Conservation (phyloP, 1,140 invertebrate genomes). For the Maniola jurtina region DNA sequence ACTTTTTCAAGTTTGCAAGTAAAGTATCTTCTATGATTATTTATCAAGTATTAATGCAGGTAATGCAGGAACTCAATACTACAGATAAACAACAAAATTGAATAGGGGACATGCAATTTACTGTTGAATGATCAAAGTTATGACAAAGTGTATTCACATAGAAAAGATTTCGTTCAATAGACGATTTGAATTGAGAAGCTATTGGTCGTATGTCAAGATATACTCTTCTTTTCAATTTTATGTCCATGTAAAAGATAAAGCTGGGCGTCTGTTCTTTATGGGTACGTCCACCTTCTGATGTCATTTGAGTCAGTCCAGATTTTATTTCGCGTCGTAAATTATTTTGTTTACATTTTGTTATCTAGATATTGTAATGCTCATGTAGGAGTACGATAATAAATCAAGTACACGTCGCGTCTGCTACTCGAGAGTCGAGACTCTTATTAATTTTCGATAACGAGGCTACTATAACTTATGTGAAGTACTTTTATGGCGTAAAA, state of each 20-base stretch:
- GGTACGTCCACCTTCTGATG: slow-evolving; percentile 22
- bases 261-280: slow-evolving; percentile 22
- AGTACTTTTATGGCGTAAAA: neutral
- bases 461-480: neutral
- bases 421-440: neutral
- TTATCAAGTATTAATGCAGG: too few species aligned
- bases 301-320: slow-evolving; percentile 13
- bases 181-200: slow-evolving; percentile 18
- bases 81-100: neutral
- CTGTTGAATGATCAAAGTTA: slow-evolving; percentile 18
- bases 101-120: slow-evolving; percentile 9
- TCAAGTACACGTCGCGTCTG: slow-evolving; percentile 7
- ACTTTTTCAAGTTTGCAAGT: too few species aligned
- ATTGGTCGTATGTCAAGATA: slow-evolving; percentile 21
- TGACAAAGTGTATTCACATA: slow-evolving; percentile 21
- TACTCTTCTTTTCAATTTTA: slow-evolving; percentile 27
- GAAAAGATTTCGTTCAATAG: slow-evolving; percentile 22
- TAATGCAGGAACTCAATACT: neutral
- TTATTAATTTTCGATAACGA: neutral
- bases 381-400: neutral
- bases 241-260: slow-evolving; percentile 23
- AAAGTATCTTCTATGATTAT: too few species aligned
- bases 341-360: slow-evolving; percentile 17
- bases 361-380: slow-evolving; percentile 13
- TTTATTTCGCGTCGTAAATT: slow-evolving; percentile 24